phyloP scores from a whole-genome alignment of 2,888 invertebrate genomes.

The Xestoiulus laeticollis region DNA sequence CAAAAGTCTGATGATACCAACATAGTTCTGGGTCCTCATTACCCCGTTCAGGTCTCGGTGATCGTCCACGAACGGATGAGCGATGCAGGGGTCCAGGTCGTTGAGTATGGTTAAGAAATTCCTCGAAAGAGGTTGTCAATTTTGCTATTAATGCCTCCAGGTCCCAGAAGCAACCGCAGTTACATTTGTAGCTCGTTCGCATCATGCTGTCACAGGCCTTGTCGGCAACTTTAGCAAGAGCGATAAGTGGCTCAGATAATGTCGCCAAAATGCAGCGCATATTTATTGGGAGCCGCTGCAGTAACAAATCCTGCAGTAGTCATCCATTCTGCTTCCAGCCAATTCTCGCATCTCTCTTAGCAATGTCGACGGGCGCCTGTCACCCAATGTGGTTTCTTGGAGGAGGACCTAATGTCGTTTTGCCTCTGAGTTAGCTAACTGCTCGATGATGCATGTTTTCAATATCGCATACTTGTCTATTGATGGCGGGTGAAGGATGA shows the following conservation, averaged over 20 bases:
- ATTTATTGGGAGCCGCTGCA: neutral
- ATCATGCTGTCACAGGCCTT: neutral
- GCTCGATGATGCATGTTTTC: neutral
- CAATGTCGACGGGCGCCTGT: neutral
- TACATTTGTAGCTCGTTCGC: neutral
- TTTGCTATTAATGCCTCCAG: neutral
- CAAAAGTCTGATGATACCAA: too few species aligned
- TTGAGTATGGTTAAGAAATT: too few species aligned
- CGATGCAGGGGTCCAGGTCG: too few species aligned
- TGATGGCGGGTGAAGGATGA: too few species aligned
- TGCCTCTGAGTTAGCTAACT: neutral
- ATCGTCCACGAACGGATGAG: neutral
- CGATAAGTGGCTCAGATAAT: neutral
- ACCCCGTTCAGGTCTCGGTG: too few species aligned
- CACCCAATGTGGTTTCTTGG: neutral
- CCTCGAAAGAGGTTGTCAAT: neutral
- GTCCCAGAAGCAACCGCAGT: neutral
- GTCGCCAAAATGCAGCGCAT: neutral
- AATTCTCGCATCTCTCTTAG: neutral
- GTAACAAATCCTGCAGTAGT: neutral
- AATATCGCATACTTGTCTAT: too few species aligned
- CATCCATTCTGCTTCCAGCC: neutral
- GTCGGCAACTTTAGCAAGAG: neutral
- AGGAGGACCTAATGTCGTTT: neutral
- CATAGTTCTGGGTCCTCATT: too few species aligned